Evolutionary conservation across 2,797 vertebrate species (phyloP), one percentile per base, ranked within the genome.

Genomic region (Peromyscus eremicus): DNA sequence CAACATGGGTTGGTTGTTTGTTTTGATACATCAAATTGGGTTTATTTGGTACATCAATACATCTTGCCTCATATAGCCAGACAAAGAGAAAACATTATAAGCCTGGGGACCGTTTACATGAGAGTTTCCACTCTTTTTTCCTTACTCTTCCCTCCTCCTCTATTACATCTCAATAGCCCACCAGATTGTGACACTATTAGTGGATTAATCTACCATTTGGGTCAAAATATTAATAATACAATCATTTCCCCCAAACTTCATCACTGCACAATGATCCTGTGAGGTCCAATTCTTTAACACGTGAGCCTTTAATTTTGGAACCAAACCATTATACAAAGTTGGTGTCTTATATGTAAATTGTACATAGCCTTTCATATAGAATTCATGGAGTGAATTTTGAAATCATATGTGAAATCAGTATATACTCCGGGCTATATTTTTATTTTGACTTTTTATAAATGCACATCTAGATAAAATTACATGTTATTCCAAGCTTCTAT

Each of bases 401-500:
- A 92, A 89, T 16, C n/a, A 9, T 81, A 27, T 96, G 17, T 55
- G 34, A 87, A 96, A 94, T 82, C 12, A 4, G 8, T 57, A 9
- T 90, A 9, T 82, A 25, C 6, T 76, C 23, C 75, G 34, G 10
- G 12, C 19, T 92, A 13, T 94, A 12, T 19, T 94, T 86, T 75
- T 88, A 89, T 73, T 6, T 27, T 89, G 40, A 80, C 4, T 0
- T 95, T 89, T 40, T 95, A n/a, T 19, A 93, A 89, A 83, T 75
- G 25, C 7, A 71, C 2, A 57, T 94, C 21, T 73, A 71, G 46
- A 82, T 81, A 92, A 86, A 83, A 12, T 91, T 23, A 83, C 14
- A 91, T 93, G 27, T 76, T 82, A 86, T 43, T 86, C 49, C 92
- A 94, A 89, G 17, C 8, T 89, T 89, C 49, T 29, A 23, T 75